Evolutionary conservation across 2,113 vertebrate species (phyloP).

Genomic region (Platysteira castanea): DNA sequence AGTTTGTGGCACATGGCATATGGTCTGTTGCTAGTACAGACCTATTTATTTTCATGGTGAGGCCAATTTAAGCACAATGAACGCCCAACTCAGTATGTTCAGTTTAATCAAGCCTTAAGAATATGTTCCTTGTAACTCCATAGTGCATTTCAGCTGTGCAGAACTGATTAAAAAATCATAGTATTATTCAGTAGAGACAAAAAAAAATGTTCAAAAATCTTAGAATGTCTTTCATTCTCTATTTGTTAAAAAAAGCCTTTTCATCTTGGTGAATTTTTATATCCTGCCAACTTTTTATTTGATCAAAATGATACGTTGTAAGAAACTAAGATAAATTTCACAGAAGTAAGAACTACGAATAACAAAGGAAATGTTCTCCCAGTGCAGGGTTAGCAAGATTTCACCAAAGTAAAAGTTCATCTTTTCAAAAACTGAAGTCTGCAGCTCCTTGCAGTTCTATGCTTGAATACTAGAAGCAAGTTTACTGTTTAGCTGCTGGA

Average conservation of each 20-base stretch:
- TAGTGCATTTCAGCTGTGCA: not conserved
- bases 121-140: not conserved
- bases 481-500: not conserved
- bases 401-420: not conserved
- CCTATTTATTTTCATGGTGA: not conserved
- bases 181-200: not conserved
- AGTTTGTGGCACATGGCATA: not conserved
- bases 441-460: not conserved
- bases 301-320: not conserved
- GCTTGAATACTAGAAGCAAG: not conserved
- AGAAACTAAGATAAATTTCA: slow-evolving; percentile 15
- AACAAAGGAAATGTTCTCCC: not conserved
- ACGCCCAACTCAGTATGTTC: not conserved
- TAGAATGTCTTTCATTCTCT: not conserved
- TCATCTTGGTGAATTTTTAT: slow-evolving; percentile 10
- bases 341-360: not conserved
- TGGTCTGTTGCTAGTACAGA: not conserved
- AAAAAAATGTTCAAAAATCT: not conserved
- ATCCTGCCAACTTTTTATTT: slow-evolving; percentile 17
- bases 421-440: not conserved
- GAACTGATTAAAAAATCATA: slow-evolving; percentile 14
- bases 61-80: not conserved
- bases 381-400: not conserved
- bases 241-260: not conserved
- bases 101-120: not conserved